A percentile compares a stretch with the other conserved stretches of the same genome.
Conservation (phyloP, 1,140 invertebrate genomes). For the Popillia japonica region DNA sequence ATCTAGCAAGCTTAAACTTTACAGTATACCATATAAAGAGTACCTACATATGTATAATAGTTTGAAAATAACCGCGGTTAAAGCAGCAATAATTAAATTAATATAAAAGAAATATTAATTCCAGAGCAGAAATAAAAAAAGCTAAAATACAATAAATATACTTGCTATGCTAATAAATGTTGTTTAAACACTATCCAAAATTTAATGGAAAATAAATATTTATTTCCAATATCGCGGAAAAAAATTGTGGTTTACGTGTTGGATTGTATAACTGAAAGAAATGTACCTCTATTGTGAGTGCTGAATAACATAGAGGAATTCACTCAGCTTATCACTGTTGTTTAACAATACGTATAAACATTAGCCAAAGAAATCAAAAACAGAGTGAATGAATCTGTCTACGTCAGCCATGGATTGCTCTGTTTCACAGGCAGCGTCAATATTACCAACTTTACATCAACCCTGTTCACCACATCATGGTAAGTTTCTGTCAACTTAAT, state of each 20-base stretch:
- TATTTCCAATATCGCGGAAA: background rate
- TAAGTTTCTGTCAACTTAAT: slow-evolving; percentile 34
- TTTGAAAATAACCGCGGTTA: background rate
- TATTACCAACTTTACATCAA: slow-evolving; percentile 51
- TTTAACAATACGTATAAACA: no score
- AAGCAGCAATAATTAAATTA: background rate
- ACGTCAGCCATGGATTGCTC: slow-evolving; percentile 50
- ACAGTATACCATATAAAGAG: background rate
- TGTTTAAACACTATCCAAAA: no score
- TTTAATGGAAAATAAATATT: background rate
- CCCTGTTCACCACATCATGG: slow-evolving; percentile 50
- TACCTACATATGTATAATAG: background rate
- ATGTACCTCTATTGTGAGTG: no score
- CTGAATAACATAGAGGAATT: no score
- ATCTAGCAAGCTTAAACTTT: slow-evolving; percentile 28
- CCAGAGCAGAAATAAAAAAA: no score
- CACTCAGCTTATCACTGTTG: no score
- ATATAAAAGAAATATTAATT: no score
- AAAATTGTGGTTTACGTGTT: background rate
- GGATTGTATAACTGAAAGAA: no score
- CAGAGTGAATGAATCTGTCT: slow-evolving; percentile 40
- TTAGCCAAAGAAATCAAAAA: background rate
- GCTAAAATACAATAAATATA: no score
- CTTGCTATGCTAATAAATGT: no score
- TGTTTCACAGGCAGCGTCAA: slow-evolving; percentile 46